Evolutionary conservation across 2,888 invertebrate genomes (phyloP).

Genomic region (Tholera decimalis): DNA sequence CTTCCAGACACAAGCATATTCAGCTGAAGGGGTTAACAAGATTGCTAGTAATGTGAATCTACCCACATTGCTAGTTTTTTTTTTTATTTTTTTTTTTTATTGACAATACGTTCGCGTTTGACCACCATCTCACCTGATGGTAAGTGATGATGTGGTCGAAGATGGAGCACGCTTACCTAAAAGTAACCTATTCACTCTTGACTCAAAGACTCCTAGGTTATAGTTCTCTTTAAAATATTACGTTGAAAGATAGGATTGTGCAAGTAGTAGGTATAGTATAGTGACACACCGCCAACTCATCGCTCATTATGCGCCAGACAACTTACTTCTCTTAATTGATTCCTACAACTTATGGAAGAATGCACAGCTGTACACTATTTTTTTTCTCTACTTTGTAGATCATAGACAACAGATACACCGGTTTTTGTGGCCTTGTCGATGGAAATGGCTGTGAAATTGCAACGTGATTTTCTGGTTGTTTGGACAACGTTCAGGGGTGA

Average conservation of each 20-base stretch:
- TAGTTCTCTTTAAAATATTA: too few species aligned
- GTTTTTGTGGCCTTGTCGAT: constrained; percentile 17
- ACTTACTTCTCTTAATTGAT: constrained; percentile 53
- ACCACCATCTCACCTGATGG: too few species aligned
- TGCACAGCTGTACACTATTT: constrained; percentile 28
- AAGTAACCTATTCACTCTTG: too few species aligned
- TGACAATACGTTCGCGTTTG: too few species aligned
- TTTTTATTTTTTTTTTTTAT: too few species aligned
- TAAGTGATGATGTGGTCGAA: too few species aligned
- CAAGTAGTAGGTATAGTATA: constrained; percentile 13
- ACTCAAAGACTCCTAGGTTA: too few species aligned
- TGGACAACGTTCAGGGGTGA: constrained; percentile 9
- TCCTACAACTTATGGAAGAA: constrained; percentile 39
- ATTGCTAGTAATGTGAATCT: too few species aligned
- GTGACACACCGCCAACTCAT: constrained; percentile 29
- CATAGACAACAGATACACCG: constrained; percentile 7
- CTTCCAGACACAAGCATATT: too few species aligned
- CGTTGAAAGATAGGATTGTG: constrained; percentile 29
- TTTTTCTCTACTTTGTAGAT: constrained; percentile 23
- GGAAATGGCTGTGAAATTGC: constrained; percentile 18
- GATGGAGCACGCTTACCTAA: too few species aligned
- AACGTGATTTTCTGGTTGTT: constrained; percentile 34
- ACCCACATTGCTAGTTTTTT: too few species aligned
- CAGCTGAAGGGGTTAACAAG: too few species aligned
- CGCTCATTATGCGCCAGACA: constrained; percentile 47